A percentile compares a stretch with the other conserved stretches of the same genome.
Conservation (phyloP, 2,888 invertebrate genomes). For the Polydrusus pterygomalis region DNA sequence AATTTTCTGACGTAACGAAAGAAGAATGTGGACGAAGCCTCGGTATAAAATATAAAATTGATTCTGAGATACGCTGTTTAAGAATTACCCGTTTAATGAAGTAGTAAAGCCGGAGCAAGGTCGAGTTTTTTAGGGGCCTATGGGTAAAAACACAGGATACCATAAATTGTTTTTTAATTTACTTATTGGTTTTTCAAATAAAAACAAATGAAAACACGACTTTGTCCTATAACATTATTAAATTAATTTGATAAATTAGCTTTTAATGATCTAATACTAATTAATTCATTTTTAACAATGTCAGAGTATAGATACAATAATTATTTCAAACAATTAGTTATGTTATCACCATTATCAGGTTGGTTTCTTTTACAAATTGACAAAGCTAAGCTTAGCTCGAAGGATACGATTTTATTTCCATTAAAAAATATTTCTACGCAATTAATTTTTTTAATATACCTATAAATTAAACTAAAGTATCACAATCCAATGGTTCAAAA, state of each 20-base stretch:
- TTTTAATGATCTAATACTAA: neutral
- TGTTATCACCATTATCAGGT: too few species aligned
- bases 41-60: constrained; percentile 48
- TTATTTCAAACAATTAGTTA: too few species aligned
- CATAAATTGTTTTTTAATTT: constrained; percentile 15
- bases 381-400: too few species aligned
- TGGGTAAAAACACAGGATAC: constrained; percentile 14
- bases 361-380: too few species aligned
- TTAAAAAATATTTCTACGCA: too few species aligned
- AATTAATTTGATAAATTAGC: neutral
- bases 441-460: too few species aligned
- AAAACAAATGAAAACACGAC: neutral
- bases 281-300: neutral
- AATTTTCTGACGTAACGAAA: constrained; percentile 46
- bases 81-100: constrained; percentile 57
- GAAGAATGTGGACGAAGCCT: constrained; percentile 45
- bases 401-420: too few species aligned
- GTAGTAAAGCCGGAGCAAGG: constrained; percentile 54
- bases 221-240: neutral
- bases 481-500: too few species aligned
- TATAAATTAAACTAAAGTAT: too few species aligned
- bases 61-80: constrained; percentile 49
- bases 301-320: too few species aligned
- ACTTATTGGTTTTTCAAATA: neutral
- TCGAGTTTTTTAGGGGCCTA: constrained; percentile 37